A percentile compares a stretch with the other conserved stretches of the same genome.
These are phyloP conservation scores for Euspilapteryx auroguttella DNA, from an alignment of 2,888 invertebrate species.

Conservation along the genomic window DNA sequence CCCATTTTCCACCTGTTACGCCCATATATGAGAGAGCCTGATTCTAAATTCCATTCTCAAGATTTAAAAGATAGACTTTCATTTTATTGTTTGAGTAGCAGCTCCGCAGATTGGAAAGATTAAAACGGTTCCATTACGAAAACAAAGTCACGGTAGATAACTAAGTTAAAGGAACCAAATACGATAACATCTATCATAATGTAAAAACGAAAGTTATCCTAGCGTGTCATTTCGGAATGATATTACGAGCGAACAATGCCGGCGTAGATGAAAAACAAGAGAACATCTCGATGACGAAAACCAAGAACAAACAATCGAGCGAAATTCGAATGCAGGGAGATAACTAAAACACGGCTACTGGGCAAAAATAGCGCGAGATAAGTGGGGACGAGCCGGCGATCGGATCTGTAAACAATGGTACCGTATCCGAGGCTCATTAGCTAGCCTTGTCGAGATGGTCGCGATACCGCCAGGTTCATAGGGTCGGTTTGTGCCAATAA, in stretches of 20 bases:
- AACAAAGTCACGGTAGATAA: too few relatives aligned
- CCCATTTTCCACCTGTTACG: background rate
- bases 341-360: constrained; percentile 50
- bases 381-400: constrained; percentile 17
- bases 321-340: constrained; percentile 31
- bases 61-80: too few relatives aligned
- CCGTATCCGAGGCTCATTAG: constrained; percentile 53
- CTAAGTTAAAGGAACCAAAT: too few relatives aligned
- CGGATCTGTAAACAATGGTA: constrained; percentile 54
- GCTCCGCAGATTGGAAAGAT: too few relatives aligned
- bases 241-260: too few relatives aligned
- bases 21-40: too few relatives aligned
- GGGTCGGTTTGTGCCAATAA: constrained; percentile 38
- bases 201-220: too few relatives aligned
- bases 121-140: too few relatives aligned
- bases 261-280: constrained; percentile 10
- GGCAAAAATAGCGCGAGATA: constrained; percentile 50
- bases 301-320: constrained; percentile 34
- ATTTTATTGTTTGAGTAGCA: too few relatives aligned
- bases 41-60: too few relatives aligned
- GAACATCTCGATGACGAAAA: constrained; percentile 32
- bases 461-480: constrained; percentile 6
- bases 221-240: too few relatives aligned
- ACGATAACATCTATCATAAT: too few relatives aligned
- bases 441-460: constrained; percentile 34